Percentiles rank a stretch among this genome's conserved stretches.
Evolutionary conservation across 2,797 vertebrate genomes (phyloP).

Genomic region (Microtus californicus): DNA sequence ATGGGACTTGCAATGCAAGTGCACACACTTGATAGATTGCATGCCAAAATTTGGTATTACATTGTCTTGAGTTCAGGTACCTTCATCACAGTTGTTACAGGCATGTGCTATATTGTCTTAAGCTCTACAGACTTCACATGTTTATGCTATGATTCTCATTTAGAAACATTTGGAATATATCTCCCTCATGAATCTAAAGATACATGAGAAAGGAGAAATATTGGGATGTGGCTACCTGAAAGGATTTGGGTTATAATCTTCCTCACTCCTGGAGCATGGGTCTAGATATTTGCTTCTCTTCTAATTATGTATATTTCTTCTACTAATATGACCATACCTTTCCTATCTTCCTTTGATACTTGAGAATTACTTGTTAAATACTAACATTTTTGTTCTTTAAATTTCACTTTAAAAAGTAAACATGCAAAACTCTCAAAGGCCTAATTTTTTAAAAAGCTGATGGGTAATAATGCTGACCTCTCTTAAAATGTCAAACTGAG

Average conservation of each 20-base stretch:
- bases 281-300: not conserved
- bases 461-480: not conserved
- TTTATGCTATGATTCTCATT: not conserved
- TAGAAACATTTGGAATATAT: not conserved
- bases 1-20: not conserved
- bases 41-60: not conserved
- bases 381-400: not conserved
- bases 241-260: not conserved
- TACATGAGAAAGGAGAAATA: not conserved
- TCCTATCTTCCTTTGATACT: not conserved
- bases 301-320: not conserved
- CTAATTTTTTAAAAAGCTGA: not conserved
- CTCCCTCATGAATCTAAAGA: not conserved
- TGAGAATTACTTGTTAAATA: conserved; percentile 5
- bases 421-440: not conserved
- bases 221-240: not conserved
- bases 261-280: not conserved
- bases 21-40: not conserved
- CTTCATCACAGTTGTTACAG: not conserved
- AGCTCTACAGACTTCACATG: not conserved
- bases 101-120: not conserved
- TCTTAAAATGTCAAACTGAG: not conserved
- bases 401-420: conserved; percentile 42
- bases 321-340: not conserved
- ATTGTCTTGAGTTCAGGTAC: not conserved